Base-by-base conservation (phyloP, 23 tunicate genomes). In the Botrylloides violaceus region DNA sequence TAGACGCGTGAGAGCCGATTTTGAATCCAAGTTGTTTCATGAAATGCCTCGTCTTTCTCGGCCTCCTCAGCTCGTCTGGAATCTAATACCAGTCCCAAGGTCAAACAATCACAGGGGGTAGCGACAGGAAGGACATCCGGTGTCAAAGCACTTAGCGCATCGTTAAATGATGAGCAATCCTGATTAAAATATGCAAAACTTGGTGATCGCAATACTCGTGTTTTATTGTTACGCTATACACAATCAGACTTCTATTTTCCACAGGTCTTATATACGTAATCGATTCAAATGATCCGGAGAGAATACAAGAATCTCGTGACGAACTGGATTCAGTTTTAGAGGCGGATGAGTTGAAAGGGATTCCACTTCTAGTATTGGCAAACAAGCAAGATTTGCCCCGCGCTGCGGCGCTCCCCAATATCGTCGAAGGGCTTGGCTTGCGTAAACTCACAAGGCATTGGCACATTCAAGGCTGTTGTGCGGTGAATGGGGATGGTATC, bases 191-290 rank as follows among this genome's bases (percentile, higher is more conserved):
- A n/a, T n/a, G n/a, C n/a, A n/a, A n/a, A n/a, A n/a, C n/a, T n/a
- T n/a, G n/a, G n/a, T n/a, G n/a, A n/a, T n/a, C n/a, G n/a, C n/a
- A n/a, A n/a, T n/a, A n/a, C n/a, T n/a, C n/a, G n/a, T n/a, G n/a
- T n/a, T n/a, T n/a, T n/a, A n/a, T n/a, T n/a, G n/a, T n/a, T n/a
- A n/a, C n/a, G n/a, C n/a, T n/a, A n/a, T n/a, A n/a, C n/a, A n/a
- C n/a, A n/a, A n/a, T n/a, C n/a, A 0, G 21, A 49, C 58, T 19
- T 1, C 58, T 49, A n/a, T 21, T 21, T 49, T 48, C 56, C n/a
- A 26, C 82, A 83, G 89, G 94, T 49, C 64, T 86, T 29, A 86
- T 86, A 9, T 86, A 47, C 71, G 86, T 86, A 20, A 64, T 86
- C 29, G 94, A 86, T 59, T 81, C 88, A 48, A 26, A 76, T 4